Base-by-base conservation (phyloP, 2,888 invertebrate genomes). In the Sinodicranocentrus sp. region DNA sequence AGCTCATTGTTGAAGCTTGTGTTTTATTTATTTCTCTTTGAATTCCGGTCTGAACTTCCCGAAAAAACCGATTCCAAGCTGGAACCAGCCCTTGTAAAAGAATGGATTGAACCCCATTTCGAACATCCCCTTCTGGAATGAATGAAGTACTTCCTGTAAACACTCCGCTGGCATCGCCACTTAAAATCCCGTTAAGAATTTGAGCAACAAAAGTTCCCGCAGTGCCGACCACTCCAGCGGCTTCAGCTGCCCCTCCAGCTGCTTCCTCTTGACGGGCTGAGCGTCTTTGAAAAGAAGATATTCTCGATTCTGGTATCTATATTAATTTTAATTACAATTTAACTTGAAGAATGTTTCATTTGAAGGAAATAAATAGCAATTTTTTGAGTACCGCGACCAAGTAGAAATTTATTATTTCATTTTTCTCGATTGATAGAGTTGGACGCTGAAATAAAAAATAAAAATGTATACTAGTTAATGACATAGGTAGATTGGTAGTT, bases 241-340 rank as follows among this genome's bases (percentile, higher is more conserved):
- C 63, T 6, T 61, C 80, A 0, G 17, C 19, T 2, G 78, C 61
- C 1, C 44, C 59, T 1, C 17, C 79, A 21, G n/a, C 70, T 0
- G 52, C 71, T 23, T 80, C 72, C 13, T 80, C 80, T 44, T 80
- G 80, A 1, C 80, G 63, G 6, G 48, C 52, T 6, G 17, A 28
- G 21, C 72, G 61, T 13, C 65, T 33, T 57, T 44, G 21, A 13
- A 80, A 39, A 1, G n/a, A 1, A 54, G 63, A 72, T 5, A 80
- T 54, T 26, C 67, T 65, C n/a, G 52, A 65, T 3, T 80, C 63
- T 25, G 80, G 80, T 2, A 80, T 54, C 79, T 79, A 17, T 19
- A 48, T 3, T 25, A 21, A 39, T 26, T 15, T 21, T 1, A 2
- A 23, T 26, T 52, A 23, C n/a, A 21, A 2, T 15, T 21, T 33